These are phyloP conservation scores for Tethya wilhelma DNA, from an alignment of 37 sponge, comb jelly and placozoan species.

Conservation along the genomic window DNA sequence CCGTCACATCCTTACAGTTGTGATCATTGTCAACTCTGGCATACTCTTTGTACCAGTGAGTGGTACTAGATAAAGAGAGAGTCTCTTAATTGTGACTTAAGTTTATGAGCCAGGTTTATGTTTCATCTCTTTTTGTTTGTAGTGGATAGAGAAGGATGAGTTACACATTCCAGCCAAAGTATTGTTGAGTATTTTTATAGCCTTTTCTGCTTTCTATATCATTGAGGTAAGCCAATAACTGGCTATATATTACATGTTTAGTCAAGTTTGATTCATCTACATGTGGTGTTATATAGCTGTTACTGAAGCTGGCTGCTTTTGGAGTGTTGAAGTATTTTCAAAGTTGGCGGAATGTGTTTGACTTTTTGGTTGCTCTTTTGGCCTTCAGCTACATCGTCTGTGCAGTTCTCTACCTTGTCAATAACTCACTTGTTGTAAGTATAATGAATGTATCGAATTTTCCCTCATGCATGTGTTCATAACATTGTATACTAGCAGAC, in stretches of 20 bases:
- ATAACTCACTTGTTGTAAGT: background rate
- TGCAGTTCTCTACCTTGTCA: constrained; percentile 19
- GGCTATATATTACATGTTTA: background rate
- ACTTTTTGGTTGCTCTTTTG: constrained; percentile 33
- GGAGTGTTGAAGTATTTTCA: constrained; percentile 44
- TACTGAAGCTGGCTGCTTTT: constrained; percentile 64
- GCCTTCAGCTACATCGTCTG: constrained; percentile 33
- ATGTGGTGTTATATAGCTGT: background rate
- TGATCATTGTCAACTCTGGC: constrained; percentile 31
- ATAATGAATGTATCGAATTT: too few species aligned
- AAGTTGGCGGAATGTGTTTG: constrained; percentile 56
- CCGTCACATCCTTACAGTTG: constrained; percentile 11
- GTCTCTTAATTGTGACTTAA: too few species aligned
- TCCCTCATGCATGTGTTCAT: too few species aligned
- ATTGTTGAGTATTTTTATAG: constrained; percentile 19
- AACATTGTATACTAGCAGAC: too few species aligned
- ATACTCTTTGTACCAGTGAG: constrained; percentile 44
- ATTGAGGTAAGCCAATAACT: constrained; percentile 37
- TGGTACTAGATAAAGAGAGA: too few species aligned
- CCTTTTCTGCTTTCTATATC: constrained; percentile 29
- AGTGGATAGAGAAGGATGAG: constrained; percentile 1
- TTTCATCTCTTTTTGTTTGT: background rate
- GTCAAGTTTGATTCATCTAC: background rate
- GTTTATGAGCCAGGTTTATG: too few species aligned
- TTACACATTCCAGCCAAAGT: background rate